These are phyloP conservation scores for Prietella phreatophila DNA, from an alignment of 2,113 vertebrate species.

Conservation along the genomic window DNA sequence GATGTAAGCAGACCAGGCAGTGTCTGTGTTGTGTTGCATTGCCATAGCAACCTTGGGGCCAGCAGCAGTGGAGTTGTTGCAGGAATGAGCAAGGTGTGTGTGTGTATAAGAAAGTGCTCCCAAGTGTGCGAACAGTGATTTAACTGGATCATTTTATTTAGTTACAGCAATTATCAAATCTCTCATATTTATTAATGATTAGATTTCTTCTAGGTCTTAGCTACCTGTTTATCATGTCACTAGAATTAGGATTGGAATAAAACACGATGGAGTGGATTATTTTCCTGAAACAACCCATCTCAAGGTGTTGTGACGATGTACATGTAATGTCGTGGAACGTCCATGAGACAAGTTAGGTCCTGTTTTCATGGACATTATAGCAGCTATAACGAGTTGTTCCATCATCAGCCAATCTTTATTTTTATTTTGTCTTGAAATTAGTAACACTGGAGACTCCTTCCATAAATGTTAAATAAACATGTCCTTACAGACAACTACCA, in stretches of 20 bases:
- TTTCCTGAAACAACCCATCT: too few species aligned
- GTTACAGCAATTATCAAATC: too few species aligned
- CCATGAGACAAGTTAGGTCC: not conserved
- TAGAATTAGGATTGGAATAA: too few species aligned
- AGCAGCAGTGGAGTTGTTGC: not conserved
- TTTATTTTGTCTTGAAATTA: not conserved
- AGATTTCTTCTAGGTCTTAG: too few species aligned
- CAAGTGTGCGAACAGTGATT: not conserved
- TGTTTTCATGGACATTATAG: not conserved
- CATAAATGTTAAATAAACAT: not conserved
- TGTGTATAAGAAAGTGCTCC: not conserved
- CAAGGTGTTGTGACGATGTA: too few species aligned
- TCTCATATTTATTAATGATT: too few species aligned
- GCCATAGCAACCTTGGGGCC: not conserved
- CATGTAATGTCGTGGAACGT: not conserved
- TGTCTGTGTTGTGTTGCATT: constrained; percentile 35
- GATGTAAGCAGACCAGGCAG: constrained; percentile 24
- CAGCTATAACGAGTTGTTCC: not conserved
- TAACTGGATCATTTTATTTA: too few species aligned
- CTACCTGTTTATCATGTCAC: too few species aligned
- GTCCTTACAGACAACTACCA: too few species aligned
- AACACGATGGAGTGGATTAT: too few species aligned
- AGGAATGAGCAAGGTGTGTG: constrained; percentile 13
- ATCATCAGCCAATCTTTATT: not conserved
- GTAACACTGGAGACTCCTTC: not conserved